Evolutionary conservation across 2,888 invertebrate genomes (phyloP).

Genomic region (Steinernema carpocapsae): DNA sequence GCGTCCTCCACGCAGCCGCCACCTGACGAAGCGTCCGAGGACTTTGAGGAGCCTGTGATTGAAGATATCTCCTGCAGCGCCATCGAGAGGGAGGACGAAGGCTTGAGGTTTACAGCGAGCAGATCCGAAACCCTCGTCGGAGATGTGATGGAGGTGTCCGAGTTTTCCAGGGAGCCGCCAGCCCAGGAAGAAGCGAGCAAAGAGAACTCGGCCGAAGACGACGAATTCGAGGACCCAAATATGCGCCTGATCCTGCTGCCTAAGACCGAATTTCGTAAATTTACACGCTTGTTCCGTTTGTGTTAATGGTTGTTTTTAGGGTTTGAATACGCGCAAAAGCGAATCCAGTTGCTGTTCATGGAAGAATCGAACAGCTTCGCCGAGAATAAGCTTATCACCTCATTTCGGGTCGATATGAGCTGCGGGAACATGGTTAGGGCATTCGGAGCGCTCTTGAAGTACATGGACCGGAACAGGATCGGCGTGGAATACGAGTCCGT

Average conservation of each 20-base stretch:
- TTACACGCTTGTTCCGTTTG: background rate
- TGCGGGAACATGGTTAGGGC: constrained; percentile 54
- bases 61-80: background rate
- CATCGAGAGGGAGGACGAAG: background rate
- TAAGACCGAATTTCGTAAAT: constrained; percentile 46
- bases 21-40: background rate
- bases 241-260: constrained; percentile 48
- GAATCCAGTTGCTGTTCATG: constrained; percentile 40
- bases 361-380: constrained; percentile 43
- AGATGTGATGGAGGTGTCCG: background rate
- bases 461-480: constrained; percentile 58
- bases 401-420: constrained; percentile 51
- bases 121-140: background rate
- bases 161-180: too few relatives aligned
- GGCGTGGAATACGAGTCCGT: constrained; percentile 61
- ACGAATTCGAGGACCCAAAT: constrained; percentile 35
- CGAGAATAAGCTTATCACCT: constrained; percentile 43
- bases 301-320: constrained; percentile 37
- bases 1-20: background rate
- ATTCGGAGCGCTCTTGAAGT: constrained; percentile 62
- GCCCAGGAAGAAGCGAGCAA: background rate
- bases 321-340: constrained; percentile 38
- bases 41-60: background rate
- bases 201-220: constrained; percentile 36
- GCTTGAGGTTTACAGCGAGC: too few relatives aligned